Conservation (phyloP, 2,888 invertebrate genomes). For the Pheosia gnoma region DNA sequence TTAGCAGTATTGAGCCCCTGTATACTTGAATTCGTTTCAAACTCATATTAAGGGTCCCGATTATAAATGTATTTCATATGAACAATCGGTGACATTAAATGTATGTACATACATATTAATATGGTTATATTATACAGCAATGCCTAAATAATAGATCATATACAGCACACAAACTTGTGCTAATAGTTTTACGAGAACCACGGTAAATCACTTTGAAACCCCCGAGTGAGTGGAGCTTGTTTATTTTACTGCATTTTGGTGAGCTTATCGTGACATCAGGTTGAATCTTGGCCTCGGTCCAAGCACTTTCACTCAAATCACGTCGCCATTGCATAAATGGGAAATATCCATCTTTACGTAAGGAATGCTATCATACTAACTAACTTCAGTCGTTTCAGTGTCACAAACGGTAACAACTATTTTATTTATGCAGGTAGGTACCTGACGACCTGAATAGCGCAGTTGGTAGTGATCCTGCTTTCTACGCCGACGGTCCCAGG, state of each 20-base stretch:
- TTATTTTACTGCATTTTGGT: conserved; percentile 61
- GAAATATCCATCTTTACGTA: conserved; percentile 30
- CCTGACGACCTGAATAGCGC: too few species aligned
- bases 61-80: neutral
- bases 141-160: conserved; percentile 32
- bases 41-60: too few species aligned
- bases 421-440: too few species aligned
- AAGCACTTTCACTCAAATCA: conserved; percentile 73
- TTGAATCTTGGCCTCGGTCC: conserved; percentile 67
- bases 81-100: conserved; percentile 13
- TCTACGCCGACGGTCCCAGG: too few species aligned
- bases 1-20: too few species aligned
- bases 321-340: conserved; percentile 59
- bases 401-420: neutral
- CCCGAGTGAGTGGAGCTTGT: conserved; percentile 52
- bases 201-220: conserved; percentile 55
- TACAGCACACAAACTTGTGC: conserved; percentile 38
- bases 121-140: too few species aligned
- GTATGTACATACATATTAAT: conserved; percentile 10
- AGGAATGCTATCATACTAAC: conserved; percentile 23
- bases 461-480: too few species aligned
- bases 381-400: conserved; percentile 8
- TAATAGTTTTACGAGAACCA: conserved; percentile 61
- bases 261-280: conserved; percentile 58
- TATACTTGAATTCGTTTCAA: too few species aligned